These are phyloP conservation scores for Acrocyrtus sp. DNA, from an alignment of 2,888 invertebrate species.

Conservation along the genomic window DNA sequence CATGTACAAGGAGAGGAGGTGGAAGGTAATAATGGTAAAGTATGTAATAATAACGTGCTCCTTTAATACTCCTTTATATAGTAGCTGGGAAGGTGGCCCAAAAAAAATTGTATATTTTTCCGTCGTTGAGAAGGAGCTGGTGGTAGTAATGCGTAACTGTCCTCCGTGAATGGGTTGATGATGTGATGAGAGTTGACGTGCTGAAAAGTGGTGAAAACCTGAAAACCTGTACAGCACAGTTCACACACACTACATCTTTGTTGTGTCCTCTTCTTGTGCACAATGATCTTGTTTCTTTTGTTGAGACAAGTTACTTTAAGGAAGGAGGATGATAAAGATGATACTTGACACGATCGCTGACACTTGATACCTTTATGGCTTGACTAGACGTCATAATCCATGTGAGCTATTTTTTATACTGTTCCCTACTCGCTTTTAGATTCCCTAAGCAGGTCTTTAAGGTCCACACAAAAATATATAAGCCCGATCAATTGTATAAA, in stretches of 20 bases:
- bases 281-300: background rate
- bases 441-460: constrained; percentile 9
- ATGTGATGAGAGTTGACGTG: background rate
- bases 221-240: too few relatives aligned
- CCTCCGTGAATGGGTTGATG: background rate
- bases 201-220: background rate
- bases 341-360: constrained; percentile 49
- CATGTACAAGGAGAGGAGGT: too few relatives aligned
- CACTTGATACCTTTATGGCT: constrained; percentile 36
- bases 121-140: too few relatives aligned
- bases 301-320: constrained; percentile 24
- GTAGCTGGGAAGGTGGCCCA: too few relatives aligned
- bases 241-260: background rate
- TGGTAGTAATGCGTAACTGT: too few relatives aligned
- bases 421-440: background rate
- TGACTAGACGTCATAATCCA: background rate
- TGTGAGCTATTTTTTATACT: background rate
- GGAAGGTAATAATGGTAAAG: too few relatives aligned
- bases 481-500: too few relatives aligned
- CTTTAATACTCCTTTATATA: too few relatives aligned
- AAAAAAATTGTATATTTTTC: too few relatives aligned
- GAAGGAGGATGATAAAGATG: constrained; percentile 44
- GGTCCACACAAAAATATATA: too few relatives aligned
- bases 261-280: background rate
- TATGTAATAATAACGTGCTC: too few relatives aligned